Evolutionary conservation across 2,113 vertebrate species (phyloP), one percentile per base, ranked within the genome.

Genomic region (Chauna torquata): DNA sequence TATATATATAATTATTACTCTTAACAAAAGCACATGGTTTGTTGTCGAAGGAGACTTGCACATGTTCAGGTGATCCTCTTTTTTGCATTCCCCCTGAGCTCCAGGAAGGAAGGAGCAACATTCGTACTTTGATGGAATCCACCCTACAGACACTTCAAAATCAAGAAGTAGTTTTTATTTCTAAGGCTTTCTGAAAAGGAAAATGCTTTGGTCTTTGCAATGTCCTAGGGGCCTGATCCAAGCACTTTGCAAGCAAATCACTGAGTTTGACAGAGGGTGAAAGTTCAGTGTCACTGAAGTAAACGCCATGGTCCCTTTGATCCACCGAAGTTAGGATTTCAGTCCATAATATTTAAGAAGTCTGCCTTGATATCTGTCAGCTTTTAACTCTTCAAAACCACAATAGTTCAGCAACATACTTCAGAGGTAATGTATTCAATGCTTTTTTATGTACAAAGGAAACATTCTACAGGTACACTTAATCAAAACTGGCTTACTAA

Each of bases 131-230:
- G 8, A 34, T 69, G 44, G 81, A 96, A 78, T 95, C 76, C n/a
- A 70, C 83, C 69, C 68, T 91, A 90, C 61, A 88, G 83, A 92
- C 38, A 68, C 65, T 66, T 88, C 55, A 61, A 83, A 91, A 95
- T 91, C 68, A 92, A 96, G 93, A 91, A 49, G 16, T 57, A 80
- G 23, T 45, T 92, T 96, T 96, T 89, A 83, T 89, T 93, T 85
- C 82, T 79, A 78, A 23, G 71, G 22, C 58, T 93, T 77, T 95
- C 75, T 85, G 71, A 92, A 91, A 81, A 92, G 30, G 44, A 96
- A 92, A 96, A 38, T 55, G 7, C 80, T 96, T 97, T 96, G 50
- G 78, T 96, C 71, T 88, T 86, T 94, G 71, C 61, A 79, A 79
- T 77, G 76, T 94, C 92, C 85, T 91, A 52, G 44, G 36, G 88